Percentiles rank a stretch among this genome's conserved stretches.
These are phyloP conservation scores for Apotomis turbidana DNA, from an alignment of 2,888 invertebrate species.

Conservation along the genomic window DNA sequence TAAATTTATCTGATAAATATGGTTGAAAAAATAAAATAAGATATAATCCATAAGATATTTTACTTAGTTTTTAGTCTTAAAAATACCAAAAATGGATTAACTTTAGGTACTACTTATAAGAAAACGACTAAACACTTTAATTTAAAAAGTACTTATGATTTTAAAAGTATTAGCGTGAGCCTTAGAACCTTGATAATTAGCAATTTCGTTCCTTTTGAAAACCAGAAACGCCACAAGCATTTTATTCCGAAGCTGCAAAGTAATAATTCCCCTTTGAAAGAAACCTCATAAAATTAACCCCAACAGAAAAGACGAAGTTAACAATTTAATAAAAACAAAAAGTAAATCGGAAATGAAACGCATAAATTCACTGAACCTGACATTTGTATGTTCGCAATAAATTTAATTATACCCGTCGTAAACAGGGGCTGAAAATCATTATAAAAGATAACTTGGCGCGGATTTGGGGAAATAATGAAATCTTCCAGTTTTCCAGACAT, in stretches of 20 bases:
- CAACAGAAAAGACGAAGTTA: constrained; percentile 35
- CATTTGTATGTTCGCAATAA: constrained; percentile 68
- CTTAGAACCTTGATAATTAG: not conserved
- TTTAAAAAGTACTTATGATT: no score
- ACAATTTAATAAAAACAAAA: constrained; percentile 50
- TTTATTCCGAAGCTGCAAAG: constrained; percentile 2
- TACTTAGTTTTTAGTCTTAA: no score
- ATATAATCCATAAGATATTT: no score
- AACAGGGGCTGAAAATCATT: constrained; percentile 46
- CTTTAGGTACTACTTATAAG: no score
- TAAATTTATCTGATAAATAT: no score
- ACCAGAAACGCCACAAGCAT: constrained; percentile 16
- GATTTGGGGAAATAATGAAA: constrained; percentile 23
- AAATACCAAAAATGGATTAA: no score
- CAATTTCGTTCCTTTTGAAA: constrained; percentile 9
- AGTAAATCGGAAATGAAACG: constrained; percentile 68
- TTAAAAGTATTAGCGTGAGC: no score
- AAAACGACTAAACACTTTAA: no score
- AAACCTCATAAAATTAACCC: constrained; percentile 28
- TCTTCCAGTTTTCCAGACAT: constrained; percentile 1
- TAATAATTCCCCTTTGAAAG: constrained; percentile 20
- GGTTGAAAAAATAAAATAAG: not conserved
- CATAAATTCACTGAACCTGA: constrained; percentile 63
- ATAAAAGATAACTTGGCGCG: constrained; percentile 34
- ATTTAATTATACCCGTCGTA: constrained; percentile 69